Percentiles rank a stretch among this genome's conserved stretches.
These are phyloP conservation scores for Chalcis sispes DNA, from an alignment of 2,888 invertebrate species.

Conservation along the genomic window DNA sequence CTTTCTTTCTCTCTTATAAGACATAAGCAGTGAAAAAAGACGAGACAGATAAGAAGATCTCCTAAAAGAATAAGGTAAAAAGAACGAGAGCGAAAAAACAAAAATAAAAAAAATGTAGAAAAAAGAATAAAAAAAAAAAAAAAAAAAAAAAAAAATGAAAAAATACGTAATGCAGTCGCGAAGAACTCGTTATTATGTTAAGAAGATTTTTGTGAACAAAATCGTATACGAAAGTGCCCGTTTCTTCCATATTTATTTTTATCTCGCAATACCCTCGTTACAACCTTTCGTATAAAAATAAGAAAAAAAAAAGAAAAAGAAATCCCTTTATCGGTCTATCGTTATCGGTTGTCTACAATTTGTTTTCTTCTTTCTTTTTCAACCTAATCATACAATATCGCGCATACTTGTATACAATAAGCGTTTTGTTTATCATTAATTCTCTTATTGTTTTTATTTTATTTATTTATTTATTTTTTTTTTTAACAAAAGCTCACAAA, in stretches of 20 bases:
- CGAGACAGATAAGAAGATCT: background rate
- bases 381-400: background rate
- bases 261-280: background rate
- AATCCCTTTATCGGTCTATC: too few relatives aligned
- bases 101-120: background rate
- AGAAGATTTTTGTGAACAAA: conserved; percentile 52
- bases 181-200: conserved; percentile 41
- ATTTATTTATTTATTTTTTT: too few relatives aligned
- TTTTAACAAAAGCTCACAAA: conserved; percentile 19
- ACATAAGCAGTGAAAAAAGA: background rate
- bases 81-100: background rate
- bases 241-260: conserved; percentile 17
- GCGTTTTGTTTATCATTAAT: background rate
- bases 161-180: conserved; percentile 20
- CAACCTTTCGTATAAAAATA: too few relatives aligned
- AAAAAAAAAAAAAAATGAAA: conserved; percentile 31
- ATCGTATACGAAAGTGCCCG: too few relatives aligned
- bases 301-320: too few relatives aligned
- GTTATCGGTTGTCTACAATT: conserved; percentile 11
- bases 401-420: background rate
- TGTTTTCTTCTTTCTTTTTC: conserved; percentile 17
- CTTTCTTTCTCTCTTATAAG: background rate
- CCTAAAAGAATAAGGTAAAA: background rate
- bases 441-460: too few relatives aligned
- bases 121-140: background rate